phyloP scores from a whole-genome alignment of 2,113 vertebrate genomes.

The Cricetomys ansorgei region DNA sequence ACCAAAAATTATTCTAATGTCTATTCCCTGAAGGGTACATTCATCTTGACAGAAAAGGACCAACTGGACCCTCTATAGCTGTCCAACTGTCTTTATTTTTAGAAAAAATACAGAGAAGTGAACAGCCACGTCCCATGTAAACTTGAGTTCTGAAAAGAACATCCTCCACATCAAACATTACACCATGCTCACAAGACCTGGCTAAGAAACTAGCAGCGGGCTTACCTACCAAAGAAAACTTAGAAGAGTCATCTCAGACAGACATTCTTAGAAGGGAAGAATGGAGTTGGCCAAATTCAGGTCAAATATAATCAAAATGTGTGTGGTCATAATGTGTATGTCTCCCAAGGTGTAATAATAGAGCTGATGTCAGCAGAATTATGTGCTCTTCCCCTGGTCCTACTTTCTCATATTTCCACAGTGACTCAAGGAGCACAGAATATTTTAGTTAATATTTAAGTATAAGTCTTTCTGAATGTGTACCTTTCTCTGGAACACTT shows the following conservation, averaged over 20 bases:
- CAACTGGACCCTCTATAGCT: rapidly evolving
- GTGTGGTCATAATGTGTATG: not conserved
- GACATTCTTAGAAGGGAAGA: not conserved
- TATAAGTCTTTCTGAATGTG: not conserved
- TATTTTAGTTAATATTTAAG: not conserved
- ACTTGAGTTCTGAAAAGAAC: not conserved
- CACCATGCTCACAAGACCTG: not conserved
- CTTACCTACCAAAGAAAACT: not conserved
- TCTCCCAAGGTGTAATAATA: rapidly evolving
- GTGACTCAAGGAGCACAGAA: not conserved
- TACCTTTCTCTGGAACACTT: not conserved
- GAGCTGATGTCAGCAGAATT: not conserved
- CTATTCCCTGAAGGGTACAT: not conserved
- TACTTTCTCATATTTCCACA: not conserved
- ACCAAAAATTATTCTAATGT: not conserved
- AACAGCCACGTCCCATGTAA: not conserved
- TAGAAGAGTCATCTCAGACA: not conserved
- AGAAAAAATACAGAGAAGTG: not conserved
- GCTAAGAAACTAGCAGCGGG: not conserved
- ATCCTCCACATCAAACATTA: not conserved
- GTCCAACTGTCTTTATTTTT: not conserved
- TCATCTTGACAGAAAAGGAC: not conserved
- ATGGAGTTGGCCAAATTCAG: not conserved
- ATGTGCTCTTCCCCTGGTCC: not conserved
- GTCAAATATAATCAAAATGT: not conserved